phyloP scores from a whole-genome alignment of 2,113 vertebrate species.

The Dasyornis broadbenti region DNA sequence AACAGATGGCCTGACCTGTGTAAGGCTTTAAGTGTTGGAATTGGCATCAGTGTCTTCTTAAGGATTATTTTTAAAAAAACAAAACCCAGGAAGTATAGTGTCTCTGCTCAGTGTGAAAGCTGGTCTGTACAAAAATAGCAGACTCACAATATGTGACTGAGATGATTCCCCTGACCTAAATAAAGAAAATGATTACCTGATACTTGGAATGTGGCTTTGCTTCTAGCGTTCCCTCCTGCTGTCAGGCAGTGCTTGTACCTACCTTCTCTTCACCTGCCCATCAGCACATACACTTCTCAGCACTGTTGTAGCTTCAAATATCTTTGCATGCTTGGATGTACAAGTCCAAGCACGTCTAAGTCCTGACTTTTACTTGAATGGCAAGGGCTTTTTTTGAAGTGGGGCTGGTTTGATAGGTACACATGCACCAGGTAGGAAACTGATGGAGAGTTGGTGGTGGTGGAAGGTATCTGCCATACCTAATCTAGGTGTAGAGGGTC shows the following conservation, averaged over 20 bases:
- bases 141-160: slow-evolving; percentile 2
- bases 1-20: slow-evolving; percentile 37
- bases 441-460: not conserved
- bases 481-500: not conserved
- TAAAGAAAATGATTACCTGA: slow-evolving; percentile 34
- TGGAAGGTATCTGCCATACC: not conserved
- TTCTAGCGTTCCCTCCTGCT: not conserved
- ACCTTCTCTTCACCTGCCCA: not conserved
- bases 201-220: not conserved
- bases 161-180: slow-evolving; percentile 38
- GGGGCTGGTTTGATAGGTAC: not conserved
- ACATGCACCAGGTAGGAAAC: not conserved
- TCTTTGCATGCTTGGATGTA: not conserved
- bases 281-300: not conserved
- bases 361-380: not conserved
- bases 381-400: not conserved
- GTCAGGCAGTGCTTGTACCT: not conserved
- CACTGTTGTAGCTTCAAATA: not conserved
- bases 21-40: slow-evolving; percentile 22
- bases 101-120: slow-evolving; percentile 41
- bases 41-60: slow-evolving; percentile 40
- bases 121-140: slow-evolving; percentile 56
- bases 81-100: slow-evolving; percentile 33
- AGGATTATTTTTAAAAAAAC: slow-evolving; percentile 36
- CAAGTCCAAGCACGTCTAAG: not conserved